Evolutionary conservation across 2,113 vertebrate genomes (phyloP).

Genomic region (Syrrhaptes paradoxus): DNA sequence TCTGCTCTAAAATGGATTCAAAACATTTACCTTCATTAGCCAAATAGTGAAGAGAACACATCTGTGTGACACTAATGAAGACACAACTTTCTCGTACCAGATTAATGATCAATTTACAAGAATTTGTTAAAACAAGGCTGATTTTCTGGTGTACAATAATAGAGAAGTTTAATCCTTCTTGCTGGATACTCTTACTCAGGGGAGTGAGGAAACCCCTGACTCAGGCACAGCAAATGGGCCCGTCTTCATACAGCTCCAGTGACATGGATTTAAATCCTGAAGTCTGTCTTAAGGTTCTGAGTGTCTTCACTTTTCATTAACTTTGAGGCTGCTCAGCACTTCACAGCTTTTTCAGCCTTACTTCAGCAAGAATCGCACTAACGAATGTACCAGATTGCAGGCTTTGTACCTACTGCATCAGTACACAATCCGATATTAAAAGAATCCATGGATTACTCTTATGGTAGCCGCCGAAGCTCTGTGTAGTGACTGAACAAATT

Average conservation of each 20-base stretch:
- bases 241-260: neutral
- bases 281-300: neutral
- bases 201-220: neutral
- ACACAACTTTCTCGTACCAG: neutral
- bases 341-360: neutral
- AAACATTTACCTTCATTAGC: conserved; percentile 38
- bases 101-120: neutral
- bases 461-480: neutral
- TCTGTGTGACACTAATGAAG: neutral
- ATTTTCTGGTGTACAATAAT: neutral
- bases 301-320: neutral
- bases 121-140: conserved; percentile 2
- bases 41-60: conserved; percentile 5
- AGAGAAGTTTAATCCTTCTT: neutral
- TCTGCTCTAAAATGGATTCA: conserved; percentile 35
- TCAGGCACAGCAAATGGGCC: neutral
- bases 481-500: neutral
- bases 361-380: neutral
- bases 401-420: neutral
- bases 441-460: neutral
- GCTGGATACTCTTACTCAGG: neutral
- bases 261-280: neutral
- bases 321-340: neutral
- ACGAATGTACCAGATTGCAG: neutral
- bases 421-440: neutral